These are phyloP conservation scores for Harpegnathos saltator DNA, from an alignment of 1,140 invertebrate genomes.

Conservation along the genomic window DNA sequence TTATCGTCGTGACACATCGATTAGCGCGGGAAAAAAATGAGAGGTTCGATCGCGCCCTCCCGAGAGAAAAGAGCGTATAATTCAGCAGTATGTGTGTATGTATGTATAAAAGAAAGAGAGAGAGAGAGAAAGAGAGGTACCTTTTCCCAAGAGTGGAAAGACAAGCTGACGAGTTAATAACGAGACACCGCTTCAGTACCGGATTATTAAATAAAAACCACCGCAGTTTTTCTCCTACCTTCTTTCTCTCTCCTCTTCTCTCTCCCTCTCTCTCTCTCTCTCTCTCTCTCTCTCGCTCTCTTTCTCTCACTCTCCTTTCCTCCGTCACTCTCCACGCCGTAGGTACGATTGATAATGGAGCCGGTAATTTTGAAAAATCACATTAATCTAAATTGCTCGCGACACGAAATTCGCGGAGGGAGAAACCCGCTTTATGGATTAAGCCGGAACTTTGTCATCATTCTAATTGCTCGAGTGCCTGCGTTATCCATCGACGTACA, in stretches of 20 bases:
- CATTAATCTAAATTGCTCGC: conserved; percentile 64
- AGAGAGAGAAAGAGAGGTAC: not conserved
- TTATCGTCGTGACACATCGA: no score
- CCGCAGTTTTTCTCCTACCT: no score
- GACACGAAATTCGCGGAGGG: conserved; percentile 51
- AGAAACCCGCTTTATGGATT: conserved; percentile 64
- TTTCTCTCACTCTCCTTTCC: no score
- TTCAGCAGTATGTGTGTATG: no score
- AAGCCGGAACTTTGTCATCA: conserved; percentile 76
- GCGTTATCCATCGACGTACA: conserved; percentile 64
- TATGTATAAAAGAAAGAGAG: no score
- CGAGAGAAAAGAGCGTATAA: no score
- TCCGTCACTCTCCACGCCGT: no score
- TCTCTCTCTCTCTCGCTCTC: no score
- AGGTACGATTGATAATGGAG: not conserved
- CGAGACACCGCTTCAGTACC: not conserved
- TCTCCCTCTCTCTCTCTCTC: no score
- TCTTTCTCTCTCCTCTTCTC: no score
- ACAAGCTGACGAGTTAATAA: not conserved
- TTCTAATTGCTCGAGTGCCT: conserved; percentile 73
- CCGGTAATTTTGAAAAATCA: conserved; percentile 65
- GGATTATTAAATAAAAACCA: not conserved
- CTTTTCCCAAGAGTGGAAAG: not conserved
- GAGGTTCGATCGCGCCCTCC: no score
- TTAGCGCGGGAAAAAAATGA: no score